Evolutionary conservation across 2,113 vertebrate species (phyloP).

Genomic region (Cyphomyrus discorhynchus): DNA sequence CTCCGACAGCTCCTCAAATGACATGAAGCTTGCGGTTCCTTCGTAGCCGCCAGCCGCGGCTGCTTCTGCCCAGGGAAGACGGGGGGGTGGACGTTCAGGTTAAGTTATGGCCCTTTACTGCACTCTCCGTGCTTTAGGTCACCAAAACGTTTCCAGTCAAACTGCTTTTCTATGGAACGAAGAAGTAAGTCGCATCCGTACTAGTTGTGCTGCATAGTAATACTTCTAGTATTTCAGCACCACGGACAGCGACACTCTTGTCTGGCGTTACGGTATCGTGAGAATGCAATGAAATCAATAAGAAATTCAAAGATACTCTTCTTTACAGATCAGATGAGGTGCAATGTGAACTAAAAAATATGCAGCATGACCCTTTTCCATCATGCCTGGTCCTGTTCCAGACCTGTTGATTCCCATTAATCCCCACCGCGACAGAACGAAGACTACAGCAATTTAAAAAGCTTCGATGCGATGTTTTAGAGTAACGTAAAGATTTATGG

Average conservation of each 20-base stretch:
- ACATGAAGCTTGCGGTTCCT: conserved; percentile 59
- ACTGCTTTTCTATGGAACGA: neutral
- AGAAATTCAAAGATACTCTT: neutral
- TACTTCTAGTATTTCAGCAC: conserved; percentile 41
- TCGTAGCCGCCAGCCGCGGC: conserved; percentile 40
- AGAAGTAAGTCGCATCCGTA: neutral
- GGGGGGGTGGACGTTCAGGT: neutral
- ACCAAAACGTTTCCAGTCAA: neutral
- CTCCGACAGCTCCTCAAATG: conserved; percentile 73
- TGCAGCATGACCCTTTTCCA: neutral
- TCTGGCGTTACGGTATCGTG: neutral
- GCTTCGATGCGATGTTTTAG: neutral
- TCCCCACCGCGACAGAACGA: neutral
- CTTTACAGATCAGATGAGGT: neutral
- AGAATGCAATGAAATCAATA: neutral
- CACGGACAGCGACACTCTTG: conserved; percentile 36
- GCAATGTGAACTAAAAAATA: neutral
- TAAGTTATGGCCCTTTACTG: neutral
- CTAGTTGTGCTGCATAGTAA: neutral
- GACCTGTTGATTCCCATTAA: neutral
- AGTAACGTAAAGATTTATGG: neutral
- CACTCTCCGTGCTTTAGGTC: neutral
- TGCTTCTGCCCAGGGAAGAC: conserved; percentile 36
- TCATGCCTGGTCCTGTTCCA: neutral
- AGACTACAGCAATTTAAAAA: neutral